Evolutionary conservation across 2,888 invertebrate species (phyloP).

Genomic region (Thera britannica): DNA sequence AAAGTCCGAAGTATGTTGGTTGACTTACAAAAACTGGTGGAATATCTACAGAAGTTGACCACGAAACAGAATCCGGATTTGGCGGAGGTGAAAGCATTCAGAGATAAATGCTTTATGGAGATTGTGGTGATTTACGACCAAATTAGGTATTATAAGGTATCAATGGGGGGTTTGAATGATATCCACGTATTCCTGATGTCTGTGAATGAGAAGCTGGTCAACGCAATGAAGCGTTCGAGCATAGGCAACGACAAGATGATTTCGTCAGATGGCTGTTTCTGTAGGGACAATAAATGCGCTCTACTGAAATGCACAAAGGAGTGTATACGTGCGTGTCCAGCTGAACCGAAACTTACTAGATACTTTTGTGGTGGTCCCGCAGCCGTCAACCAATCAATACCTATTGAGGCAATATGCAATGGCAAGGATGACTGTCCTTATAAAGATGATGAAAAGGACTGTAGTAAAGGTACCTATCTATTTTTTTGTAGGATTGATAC

Average conservation of each 20-base stretch:
- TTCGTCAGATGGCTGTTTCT: slow-evolving; percentile 57
- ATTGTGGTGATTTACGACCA: slow-evolving; percentile 57
- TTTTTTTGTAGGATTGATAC: neutral
- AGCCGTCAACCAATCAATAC: slow-evolving; percentile 46
- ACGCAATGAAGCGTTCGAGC: slow-evolving; percentile 62
- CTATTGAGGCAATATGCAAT: slow-evolving; percentile 62
- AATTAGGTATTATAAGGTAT: slow-evolving; percentile 32
- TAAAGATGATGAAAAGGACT: slow-evolving; percentile 66
- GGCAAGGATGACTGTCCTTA: slow-evolving; percentile 60
- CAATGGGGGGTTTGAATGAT: slow-evolving; percentile 48
- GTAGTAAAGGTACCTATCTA: slow-evolving; percentile 54
- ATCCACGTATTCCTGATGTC: slow-evolving; percentile 53
- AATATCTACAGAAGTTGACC: slow-evolving; percentile 52
- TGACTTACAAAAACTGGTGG: slow-evolving; percentile 47
- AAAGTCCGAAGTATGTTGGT: slow-evolving; percentile 47
- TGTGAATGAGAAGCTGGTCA: slow-evolving; percentile 58
- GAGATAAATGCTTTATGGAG: slow-evolving; percentile 56
- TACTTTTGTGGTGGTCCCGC: slow-evolving; percentile 52
- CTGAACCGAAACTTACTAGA: slow-evolving; percentile 55
- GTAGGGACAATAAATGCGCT: slow-evolving; percentile 57
- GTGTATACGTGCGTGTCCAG: slow-evolving; percentile 61
- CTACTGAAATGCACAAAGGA: slow-evolving; percentile 53
- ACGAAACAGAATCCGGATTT: slow-evolving; percentile 43
- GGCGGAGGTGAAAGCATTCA: slow-evolving; percentile 45
- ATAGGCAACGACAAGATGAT: slow-evolving; percentile 63